Evolutionary conservation across 1,140 invertebrate species (phyloP), one percentile per base, ranked within the genome.

Genomic region (Melitaea cinxia): DNA sequence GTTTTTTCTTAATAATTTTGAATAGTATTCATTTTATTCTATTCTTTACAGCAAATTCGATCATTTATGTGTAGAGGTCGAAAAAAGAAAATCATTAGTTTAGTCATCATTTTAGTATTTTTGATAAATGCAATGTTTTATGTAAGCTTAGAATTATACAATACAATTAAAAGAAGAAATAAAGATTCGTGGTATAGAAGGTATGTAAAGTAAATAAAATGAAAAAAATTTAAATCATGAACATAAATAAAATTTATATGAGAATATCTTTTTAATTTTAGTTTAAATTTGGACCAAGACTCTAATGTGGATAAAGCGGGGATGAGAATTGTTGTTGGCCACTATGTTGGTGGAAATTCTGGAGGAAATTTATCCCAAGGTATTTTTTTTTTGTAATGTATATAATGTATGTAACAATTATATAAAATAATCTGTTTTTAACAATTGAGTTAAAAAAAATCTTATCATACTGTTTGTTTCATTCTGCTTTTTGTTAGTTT

Each of bases 321-420:
- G 26, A 93, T 96, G 80, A 93, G 94, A 72, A 95, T 97, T 4
- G 94, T 97, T 21, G 95, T 97, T 19, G 96, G 96, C 1, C 95
- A 96, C 89, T 97, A 97, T 86, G 93, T 96, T 67, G 88, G 86
- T 70, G 96, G 96, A 9, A 94, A 94, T 91, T 64, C 83, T 92
- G 68, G 93, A 65, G 93, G 93, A 1, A 95, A 95, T 78, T 90
- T 96, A 49, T 94, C 94, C 35, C 91, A 95, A 87, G 95, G 95
- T 96, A 86, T 30, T 6, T 33, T 33, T 33, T 33, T n/a, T n/a
- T n/a, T n/a, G n/a, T n/a, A n/a, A n/a, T n/a, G n/a, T n/a, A n/a
- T n/a, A n/a, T n/a, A n/a, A n/a, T n/a, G n/a, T n/a, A n/a, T n/a
- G n/a, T n/a, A n/a, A n/a, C n/a, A n/a, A n/a, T n/a, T n/a, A n/a